Base-by-base conservation (phyloP, 2,113 vertebrate genomes). In the Leptocoma aspasia region DNA sequence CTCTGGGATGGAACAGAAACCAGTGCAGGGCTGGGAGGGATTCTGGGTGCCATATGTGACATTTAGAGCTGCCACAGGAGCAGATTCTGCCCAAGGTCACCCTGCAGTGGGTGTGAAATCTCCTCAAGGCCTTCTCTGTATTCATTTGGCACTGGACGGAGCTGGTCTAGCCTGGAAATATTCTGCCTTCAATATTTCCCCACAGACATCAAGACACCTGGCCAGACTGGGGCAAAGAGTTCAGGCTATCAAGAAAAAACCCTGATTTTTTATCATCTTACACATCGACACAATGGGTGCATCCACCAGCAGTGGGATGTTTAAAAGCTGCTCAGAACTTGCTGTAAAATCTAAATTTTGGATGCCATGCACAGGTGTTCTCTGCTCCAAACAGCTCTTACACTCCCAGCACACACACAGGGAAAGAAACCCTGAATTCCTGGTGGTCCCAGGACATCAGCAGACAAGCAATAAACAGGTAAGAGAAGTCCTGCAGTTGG, bases 1-100 rank as follows among this genome's bases (percentile, higher is more conserved):
- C 41, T 73, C 49, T 70, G 54, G 56, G 41, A 45, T 14, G 14
- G 28, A n/a, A 10, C 26, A 76, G 69, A 53, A 82, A 70, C 57
- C 3, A 56, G 19, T 1, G 7, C 27, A 18, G 52, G 81, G 64
- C 50, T 72, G 82, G 84, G 75, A 68, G 82, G 73, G 56, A 27
- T 54, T 82, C 75, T 47, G 45, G 35, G 47, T 66, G 79, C 54
- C 9, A 63, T 71, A 52, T 15, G 61, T 5, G 57, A 45, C 26
- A 17, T 71, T 93, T 52, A 44, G 90, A 78, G 84, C 50, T 81
- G 72, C 65, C 86, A 33, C 28, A 28, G n/a, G n/a, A 89, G 59
- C 49, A 65, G 26, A 50, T 21, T 24, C 52, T 44, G 87, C 42
- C 47, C 37, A 13, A 15, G 20, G 80, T 45, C 78, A 78, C 33